Percentiles rank a stretch among this genome's conserved stretches.
These are phyloP conservation scores for Falcaria lacertinaria DNA, from an alignment of 2,888 invertebrate species.

Conservation along the genomic window DNA sequence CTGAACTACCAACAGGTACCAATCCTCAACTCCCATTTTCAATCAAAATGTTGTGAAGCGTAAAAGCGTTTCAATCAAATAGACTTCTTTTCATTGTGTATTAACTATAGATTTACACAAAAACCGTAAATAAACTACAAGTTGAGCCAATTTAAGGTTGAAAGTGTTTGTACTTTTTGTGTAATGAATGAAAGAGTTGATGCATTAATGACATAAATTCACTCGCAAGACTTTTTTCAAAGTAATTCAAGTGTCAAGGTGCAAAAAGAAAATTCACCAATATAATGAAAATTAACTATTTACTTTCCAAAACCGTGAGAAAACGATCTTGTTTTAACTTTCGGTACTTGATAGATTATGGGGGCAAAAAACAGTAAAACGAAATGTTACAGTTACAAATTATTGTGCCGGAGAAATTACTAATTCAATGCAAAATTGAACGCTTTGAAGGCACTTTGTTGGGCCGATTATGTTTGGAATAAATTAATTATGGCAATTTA, in stretches of 20 bases:
- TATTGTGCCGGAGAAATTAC: conserved; percentile 76
- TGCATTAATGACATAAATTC: background rate
- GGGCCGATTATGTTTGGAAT: conserved; percentile 69
- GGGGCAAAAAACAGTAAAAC: conserved; percentile 60
- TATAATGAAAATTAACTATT: conserved; percentile 62
- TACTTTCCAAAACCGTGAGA: conserved; percentile 69
- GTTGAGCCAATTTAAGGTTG: conserved; percentile 1
- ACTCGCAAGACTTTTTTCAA: background rate
- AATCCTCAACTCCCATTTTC: background rate
- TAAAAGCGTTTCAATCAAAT: conserved; percentile 1
- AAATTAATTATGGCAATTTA: conserved; percentile 74
- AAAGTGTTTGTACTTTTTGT: background rate
- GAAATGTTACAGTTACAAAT: conserved; percentile 69
- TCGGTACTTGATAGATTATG: conserved; percentile 34
- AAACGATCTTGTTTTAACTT: conserved; percentile 47
- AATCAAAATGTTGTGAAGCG: background rate
- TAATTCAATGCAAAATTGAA: conserved; percentile 74
- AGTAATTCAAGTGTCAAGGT: background rate
- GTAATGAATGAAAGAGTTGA: background rate
- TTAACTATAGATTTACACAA: conserved; percentile 1
- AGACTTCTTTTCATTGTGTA: background rate
- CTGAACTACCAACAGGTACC: background rate
- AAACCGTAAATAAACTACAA: conserved; percentile 1
- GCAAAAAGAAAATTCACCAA: conserved; percentile 10
- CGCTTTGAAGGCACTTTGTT: conserved; percentile 62